Evolutionary conservation across 2,888 invertebrate species (phyloP), one percentile per base, ranked within the genome.

Genomic region (Epistrophella euchroma): DNA sequence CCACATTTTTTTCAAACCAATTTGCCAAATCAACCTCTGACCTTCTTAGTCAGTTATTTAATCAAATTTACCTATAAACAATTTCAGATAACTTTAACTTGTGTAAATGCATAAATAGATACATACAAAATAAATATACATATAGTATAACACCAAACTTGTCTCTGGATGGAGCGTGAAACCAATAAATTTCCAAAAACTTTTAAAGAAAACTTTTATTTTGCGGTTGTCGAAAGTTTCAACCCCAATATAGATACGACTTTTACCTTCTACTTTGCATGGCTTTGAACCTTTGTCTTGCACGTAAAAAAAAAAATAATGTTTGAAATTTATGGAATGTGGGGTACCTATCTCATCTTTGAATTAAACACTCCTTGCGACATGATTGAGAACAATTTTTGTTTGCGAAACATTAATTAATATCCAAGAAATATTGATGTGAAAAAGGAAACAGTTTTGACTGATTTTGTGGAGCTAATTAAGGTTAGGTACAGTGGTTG

Each of bases 161-260:
- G 55, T 72, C 50, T 43, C 32, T 32, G 9, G 56, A 6, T 3
- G 2, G 2, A 25, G 62, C 43, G 28, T 52, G 9, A 72, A 79
- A 47, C 58, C 70, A 84, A 79, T 68, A 76, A 84, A 79, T 28
- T 73, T 74, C 6, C 1, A 19, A n/a, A 40, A 79, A 28, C 55
- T 79, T 79, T 66, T 37, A 19, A 47, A 15, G 28, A 55, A 71
- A 77, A 60, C 68, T 80, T 58, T 55, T 35, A 32, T 37, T 50
- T 52, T 55, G n/a, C n/a, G 52, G 15, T 13, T 35, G 47, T 58
- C 45, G 17, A 68, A 58, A 52, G n/a, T 9, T n/a, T 52, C 52
- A 13, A 37, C 40, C 19, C 40, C 15, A 19, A 0, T 32, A 28
- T 28, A 28, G 28, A 6, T 28, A 28, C 6, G 2, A 3, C 4